Evolutionary conservation across 2,113 vertebrate genomes (phyloP).

Genomic region (Peromyscus leucopus): DNA sequence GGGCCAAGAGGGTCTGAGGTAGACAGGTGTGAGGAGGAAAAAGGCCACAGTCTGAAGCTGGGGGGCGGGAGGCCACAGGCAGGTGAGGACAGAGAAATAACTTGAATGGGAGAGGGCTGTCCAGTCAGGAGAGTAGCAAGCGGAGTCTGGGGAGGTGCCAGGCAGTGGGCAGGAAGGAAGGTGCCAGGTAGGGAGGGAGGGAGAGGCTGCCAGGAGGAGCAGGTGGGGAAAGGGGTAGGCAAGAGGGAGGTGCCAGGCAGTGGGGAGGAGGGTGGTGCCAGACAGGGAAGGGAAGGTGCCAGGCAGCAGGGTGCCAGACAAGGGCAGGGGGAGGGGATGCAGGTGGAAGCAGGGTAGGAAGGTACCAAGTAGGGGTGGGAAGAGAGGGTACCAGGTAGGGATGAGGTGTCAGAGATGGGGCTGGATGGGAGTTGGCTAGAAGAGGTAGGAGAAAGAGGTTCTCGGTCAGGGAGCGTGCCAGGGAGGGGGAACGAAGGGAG

Average conservation of each 20-base stretch:
- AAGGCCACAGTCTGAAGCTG: neutral
- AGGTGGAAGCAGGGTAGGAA: neutral
- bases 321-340: neutral
- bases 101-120: neutral
- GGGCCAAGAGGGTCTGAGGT: neutral
- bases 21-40: neutral
- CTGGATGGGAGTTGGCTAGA: neutral
- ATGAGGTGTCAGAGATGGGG: neutral
- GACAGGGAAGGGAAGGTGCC: conserved; percentile 27
- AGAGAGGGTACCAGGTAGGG: neutral
- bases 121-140: neutral
- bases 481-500: neutral
- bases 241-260: neutral
- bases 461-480: neutral
- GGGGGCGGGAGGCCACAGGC: neutral
- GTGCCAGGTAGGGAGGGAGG: neutral
- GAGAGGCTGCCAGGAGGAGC: neutral
- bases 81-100: neutral
- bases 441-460: too few relatives aligned
- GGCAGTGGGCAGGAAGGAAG: neutral
- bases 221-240: neutral
- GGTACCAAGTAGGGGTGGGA: neutral
- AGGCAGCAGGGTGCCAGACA: conserved; percentile 39
- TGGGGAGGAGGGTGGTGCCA: neutral
- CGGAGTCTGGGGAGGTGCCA: neutral